A percentile compares a stretch with the other conserved stretches of the same genome.
phyloP scores from a whole-genome alignment of 2,888 invertebrate species.

The Scaptomyza caliginosa region DNA sequence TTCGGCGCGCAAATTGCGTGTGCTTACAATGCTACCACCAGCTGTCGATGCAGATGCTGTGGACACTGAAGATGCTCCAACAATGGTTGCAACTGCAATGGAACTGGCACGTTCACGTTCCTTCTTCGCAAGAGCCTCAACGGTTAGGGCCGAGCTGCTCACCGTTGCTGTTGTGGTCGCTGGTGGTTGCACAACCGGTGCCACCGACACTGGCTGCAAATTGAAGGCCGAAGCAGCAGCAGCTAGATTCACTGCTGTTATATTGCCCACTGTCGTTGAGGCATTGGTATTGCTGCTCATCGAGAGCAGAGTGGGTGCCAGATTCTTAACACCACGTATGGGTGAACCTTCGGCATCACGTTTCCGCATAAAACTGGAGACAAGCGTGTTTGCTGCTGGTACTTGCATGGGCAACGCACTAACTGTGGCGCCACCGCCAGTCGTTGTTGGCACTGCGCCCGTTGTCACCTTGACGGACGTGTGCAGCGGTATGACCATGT shows the following conservation, averaged over 20 bases:
- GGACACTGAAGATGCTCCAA: conserved; percentile 39
- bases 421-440: conserved; percentile 55
- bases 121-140: conserved; percentile 74
- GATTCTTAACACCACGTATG: conserved; percentile 87
- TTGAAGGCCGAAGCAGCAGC: conserved; percentile 52
- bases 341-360: conserved; percentile 91
- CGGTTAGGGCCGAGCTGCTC: conserved; percentile 51
- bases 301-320: conserved; percentile 83
- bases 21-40: conserved; percentile 39
- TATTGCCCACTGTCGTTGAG: conserved; percentile 9
- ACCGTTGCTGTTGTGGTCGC: conserved; percentile 39
- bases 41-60: conserved; percentile 29
- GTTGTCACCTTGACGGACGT: conserved; percentile 81
- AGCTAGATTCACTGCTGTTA: conserved; percentile 43
- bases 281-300: conserved; percentile 69
- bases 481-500: conserved; percentile 82
- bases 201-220: conserved; percentile 59
- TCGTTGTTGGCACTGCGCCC: conserved; percentile 60
- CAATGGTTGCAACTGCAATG: conserved; percentile 18
- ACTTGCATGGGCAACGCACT: conserved; percentile 55
- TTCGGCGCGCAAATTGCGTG: conserved; percentile 71
- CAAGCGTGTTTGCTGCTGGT: conserved; percentile 52
- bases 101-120: conserved; percentile 59
- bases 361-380: conserved; percentile 90
- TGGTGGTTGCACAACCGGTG: conserved; percentile 31